Conservation (phyloP, 2,888 invertebrate genomes). For the Miltochrista miniata region DNA sequence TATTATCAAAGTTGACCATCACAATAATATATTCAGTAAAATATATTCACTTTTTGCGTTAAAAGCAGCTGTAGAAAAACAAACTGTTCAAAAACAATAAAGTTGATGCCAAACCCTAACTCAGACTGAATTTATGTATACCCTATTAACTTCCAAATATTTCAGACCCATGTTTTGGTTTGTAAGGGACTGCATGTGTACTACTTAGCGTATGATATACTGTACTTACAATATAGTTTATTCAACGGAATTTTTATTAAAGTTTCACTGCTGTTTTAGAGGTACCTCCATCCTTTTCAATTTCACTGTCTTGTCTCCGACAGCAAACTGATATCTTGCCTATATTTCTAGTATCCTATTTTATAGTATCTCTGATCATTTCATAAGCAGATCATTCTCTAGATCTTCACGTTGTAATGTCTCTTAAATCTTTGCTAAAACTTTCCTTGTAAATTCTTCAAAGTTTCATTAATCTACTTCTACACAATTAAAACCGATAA, state of each 20-base stretch:
- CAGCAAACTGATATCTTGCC: too few relatives aligned
- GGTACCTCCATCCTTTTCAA: too few relatives aligned
- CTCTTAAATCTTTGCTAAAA: too few relatives aligned
- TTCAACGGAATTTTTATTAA: not conserved
- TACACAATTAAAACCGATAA: too few relatives aligned
- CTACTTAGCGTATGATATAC: conserved; percentile 1
- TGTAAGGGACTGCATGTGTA: conserved; percentile 26
- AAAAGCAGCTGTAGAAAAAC: conserved; percentile 34
- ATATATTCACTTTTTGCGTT: conserved; percentile 29
- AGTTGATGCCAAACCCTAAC: conserved; percentile 78
- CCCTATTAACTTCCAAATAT: conserved; percentile 65
- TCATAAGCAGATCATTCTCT: too few relatives aligned
- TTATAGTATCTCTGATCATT: too few relatives aligned
- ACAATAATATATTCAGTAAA: conserved; percentile 34
- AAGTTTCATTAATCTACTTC: too few relatives aligned
- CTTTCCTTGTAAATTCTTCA: too few relatives aligned
- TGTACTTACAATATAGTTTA: not conserved
- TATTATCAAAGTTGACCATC: conserved; percentile 38
- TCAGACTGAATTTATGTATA: conserved; percentile 81
- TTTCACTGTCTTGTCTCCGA: too few relatives aligned
- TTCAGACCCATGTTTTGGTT: conserved; percentile 45
- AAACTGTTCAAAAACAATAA: conserved; percentile 58
- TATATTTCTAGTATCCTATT: too few relatives aligned
- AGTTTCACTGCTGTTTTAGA: too few relatives aligned
- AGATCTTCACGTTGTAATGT: too few relatives aligned